Evolutionary conservation across 2,888 invertebrate genomes (phyloP).

Genomic region (Thecophora atra): DNA sequence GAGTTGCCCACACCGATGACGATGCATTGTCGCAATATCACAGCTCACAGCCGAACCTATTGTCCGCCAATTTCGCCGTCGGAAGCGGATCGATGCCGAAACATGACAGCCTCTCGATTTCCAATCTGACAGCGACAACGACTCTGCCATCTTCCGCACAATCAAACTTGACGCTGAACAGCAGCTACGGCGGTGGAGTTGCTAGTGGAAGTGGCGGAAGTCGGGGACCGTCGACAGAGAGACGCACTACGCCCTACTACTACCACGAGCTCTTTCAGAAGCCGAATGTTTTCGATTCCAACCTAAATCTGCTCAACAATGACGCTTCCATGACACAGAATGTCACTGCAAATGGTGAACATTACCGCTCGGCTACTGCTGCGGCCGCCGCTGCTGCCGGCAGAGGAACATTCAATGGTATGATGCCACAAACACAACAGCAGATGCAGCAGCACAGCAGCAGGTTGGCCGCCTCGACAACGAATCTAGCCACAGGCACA

Average conservation of each 20-base stretch:
- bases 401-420: too few species aligned
- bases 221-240: conserved; percentile 50
- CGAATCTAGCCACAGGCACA: conserved; percentile 5
- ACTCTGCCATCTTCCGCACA: conserved; percentile 47
- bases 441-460: conserved; percentile 47
- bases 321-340: conserved; percentile 45
- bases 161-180: conserved; percentile 44
- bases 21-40: conserved; percentile 51
- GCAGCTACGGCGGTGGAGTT: conserved; percentile 15
- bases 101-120: conserved; percentile 53
- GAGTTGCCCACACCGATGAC: conserved; percentile 45
- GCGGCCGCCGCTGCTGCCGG: conserved; percentile 45
- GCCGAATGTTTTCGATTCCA: conserved; percentile 61
- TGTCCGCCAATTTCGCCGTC: conserved; percentile 45
- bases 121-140: conserved; percentile 52
- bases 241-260: conserved; percentile 63
- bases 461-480: conserved; percentile 39
- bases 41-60: conserved; percentile 60
- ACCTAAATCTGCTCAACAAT: conserved; percentile 60
- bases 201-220: conserved; percentile 39
- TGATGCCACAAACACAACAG: conserved; percentile 51
- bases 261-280: conserved; percentile 63
- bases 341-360: conserved; percentile 17
- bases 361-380: conserved; percentile 36
- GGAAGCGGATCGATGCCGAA: conserved; percentile 37